Percentiles rank a stretch among this genome's conserved stretches.
These are phyloP conservation scores for Neocrepidodera transversa DNA, from an alignment of 2,888 invertebrate genomes.

Conservation along the genomic window DNA sequence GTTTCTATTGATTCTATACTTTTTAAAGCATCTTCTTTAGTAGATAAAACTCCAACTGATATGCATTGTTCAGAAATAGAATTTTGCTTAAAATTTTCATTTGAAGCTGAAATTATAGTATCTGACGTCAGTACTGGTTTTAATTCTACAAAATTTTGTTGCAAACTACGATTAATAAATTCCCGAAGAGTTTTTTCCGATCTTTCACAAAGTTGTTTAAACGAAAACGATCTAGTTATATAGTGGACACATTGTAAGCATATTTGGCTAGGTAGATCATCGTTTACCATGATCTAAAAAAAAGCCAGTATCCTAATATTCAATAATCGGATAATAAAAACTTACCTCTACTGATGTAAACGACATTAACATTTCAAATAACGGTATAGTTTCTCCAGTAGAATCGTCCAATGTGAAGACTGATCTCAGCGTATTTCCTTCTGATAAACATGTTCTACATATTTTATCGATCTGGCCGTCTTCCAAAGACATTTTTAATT, in stretches of 20 bases:
- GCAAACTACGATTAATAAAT: conserved; percentile 46
- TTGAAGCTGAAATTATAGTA: conserved; percentile 12
- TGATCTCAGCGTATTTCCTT: conserved; percentile 53
- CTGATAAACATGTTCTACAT: conserved; percentile 57
- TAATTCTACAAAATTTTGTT: conserved; percentile 42
- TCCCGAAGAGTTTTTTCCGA: conserved; percentile 55
- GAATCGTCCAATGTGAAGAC: conserved; percentile 54
- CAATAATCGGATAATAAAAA: too few species aligned
- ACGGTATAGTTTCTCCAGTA: conserved; percentile 49
- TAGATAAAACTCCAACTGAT: not conserved
- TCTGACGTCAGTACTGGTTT: conserved; percentile 41
- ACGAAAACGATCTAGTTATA: conserved; percentile 55
- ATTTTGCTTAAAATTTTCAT: not conserved
- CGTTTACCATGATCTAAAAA: conserved; percentile 53
- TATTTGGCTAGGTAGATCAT: conserved; percentile 57
- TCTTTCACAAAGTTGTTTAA: conserved; percentile 57
- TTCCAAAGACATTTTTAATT: conserved; percentile 44
- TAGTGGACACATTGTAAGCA: conserved; percentile 57
- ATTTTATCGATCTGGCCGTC: conserved; percentile 54
- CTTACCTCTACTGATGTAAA: conserved; percentile 56
- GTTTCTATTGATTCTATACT: conserved; percentile 10
- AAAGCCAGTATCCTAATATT: too few species aligned
- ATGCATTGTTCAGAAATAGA: not conserved
- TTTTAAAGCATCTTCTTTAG: not conserved
- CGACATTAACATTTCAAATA: conserved; percentile 57